Percentiles rank a stretch among this genome's conserved stretches.
Evolutionary conservation across 2,113 vertebrate genomes (phyloP).

Genomic region (Drymodes brunneopygia): DNA sequence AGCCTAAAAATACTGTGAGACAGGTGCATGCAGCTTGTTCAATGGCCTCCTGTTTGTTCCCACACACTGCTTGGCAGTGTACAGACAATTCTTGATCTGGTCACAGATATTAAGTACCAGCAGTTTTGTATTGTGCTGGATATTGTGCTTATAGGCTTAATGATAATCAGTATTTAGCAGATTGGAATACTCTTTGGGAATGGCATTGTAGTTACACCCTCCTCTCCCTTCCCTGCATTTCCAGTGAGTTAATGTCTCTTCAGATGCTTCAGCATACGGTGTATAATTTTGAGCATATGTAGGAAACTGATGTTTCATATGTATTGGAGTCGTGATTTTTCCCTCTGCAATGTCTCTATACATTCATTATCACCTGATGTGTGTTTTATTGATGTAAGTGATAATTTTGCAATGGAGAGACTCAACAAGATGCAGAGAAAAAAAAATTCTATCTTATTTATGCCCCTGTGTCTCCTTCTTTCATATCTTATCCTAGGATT

Average conservation of each 20-base stretch:
- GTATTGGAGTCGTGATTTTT: neutral
- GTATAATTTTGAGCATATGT: neutral
- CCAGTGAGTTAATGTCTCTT: neutral
- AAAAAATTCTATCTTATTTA: neutral
- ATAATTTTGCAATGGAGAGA: neutral
- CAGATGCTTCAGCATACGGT: neutral
- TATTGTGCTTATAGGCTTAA: neutral
- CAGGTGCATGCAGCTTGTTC: neutral
- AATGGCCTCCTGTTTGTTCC: neutral
- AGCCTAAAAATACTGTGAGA: neutral
- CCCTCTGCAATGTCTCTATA: neutral
- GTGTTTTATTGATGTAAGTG: slow-evolving; percentile 27
- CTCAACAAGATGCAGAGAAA: neutral
- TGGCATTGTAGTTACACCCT: neutral
- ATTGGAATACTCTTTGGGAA: neutral
- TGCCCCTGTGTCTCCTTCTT: neutral
- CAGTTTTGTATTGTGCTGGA: neutral
- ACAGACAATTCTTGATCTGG: neutral
- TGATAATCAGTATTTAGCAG: neutral
- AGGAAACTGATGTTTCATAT: neutral
- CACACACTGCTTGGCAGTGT: neutral
- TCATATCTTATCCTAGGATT: neutral
- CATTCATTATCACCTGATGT: slow-evolving; percentile 33
- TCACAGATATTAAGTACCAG: neutral
- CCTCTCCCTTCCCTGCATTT: neutral